These are phyloP conservation scores for Sesamia nonagrioides DNA, from an alignment of 1,140 invertebrate species.

Conservation along the genomic window DNA sequence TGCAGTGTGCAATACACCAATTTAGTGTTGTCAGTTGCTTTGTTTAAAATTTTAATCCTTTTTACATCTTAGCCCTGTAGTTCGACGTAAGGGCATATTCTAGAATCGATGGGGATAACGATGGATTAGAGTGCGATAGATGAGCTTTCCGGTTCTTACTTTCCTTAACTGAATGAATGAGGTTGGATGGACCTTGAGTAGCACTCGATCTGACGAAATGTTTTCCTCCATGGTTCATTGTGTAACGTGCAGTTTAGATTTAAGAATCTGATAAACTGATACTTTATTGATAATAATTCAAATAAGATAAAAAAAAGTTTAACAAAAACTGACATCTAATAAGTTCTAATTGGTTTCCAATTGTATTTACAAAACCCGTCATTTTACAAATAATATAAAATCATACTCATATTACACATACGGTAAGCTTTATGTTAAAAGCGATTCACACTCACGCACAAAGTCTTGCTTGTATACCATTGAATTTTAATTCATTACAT, in stretches of 20 bases:
- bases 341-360: slow-evolving; percentile 56
- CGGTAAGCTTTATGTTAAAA: slow-evolving; percentile 68
- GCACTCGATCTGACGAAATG: slow-evolving; percentile 65
- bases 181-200: slow-evolving; percentile 71
- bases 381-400: slow-evolving; percentile 40
- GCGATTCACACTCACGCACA: slow-evolving; percentile 73
- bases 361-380: slow-evolving; percentile 20
- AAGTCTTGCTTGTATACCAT: slow-evolving; percentile 74
- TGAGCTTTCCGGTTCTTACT: slow-evolving; percentile 67
- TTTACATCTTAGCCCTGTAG: slow-evolving; percentile 64
- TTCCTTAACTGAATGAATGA: slow-evolving; percentile 65
- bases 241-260: slow-evolving; percentile 55
- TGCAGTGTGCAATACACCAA: slow-evolving; percentile 56
- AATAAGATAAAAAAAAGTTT: slow-evolving; percentile 10
- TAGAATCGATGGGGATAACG: slow-evolving; percentile 74
- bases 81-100: slow-evolving; percentile 66
- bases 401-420: slow-evolving; percentile 45
- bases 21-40: slow-evolving; percentile 62
- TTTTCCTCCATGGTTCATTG: slow-evolving; percentile 71
- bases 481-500: slow-evolving; percentile 87
- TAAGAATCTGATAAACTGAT: slow-evolving; percentile 15
- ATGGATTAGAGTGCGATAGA: slow-evolving; percentile 52
- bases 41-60: slow-evolving; percentile 67
- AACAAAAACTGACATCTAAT: background rate
- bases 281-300: background rate